Conservation (phyloP, 2,113 vertebrate genomes). For the Rana temporaria region DNA sequence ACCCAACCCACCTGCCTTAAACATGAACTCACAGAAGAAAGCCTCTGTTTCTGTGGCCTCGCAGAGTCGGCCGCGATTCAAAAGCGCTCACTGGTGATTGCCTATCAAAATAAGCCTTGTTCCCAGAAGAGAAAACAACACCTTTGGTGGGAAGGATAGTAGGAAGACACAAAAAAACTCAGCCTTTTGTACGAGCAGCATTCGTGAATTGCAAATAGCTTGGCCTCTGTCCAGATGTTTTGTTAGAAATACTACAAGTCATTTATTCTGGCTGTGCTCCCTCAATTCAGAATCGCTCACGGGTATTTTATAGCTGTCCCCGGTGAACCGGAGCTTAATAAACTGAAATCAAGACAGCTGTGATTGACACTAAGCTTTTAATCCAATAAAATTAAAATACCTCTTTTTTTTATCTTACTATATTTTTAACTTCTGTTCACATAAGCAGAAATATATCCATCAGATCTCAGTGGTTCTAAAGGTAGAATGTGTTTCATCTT, state of each 20-base stretch:
- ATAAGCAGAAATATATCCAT: no score
- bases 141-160: constrained; percentile 33
- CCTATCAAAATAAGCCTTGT: constrained; percentile 32
- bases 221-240: constrained; percentile 27
- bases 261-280: constrained; percentile 24
- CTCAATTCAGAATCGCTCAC: constrained; percentile 16
- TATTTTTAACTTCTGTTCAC: no score
- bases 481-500: no score
- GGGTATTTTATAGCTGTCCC: constrained; percentile 32
- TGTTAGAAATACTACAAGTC: constrained; percentile 39
- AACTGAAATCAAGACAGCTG: not conserved
- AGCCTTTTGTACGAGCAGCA: constrained; percentile 35
- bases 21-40: constrained; percentile 33
- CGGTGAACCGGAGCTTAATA: constrained; percentile 22
- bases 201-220: constrained; percentile 25
- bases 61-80: not conserved
- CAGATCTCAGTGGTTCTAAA: no score
- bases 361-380: constrained; percentile 29
- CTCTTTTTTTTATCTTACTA: no score
- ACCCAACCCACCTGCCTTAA: constrained; percentile 40
- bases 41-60: constrained; percentile 14
- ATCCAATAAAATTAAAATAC: not conserved
- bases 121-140: constrained; percentile 49
- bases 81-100: not conserved
- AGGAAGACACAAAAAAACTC: constrained; percentile 24